A percentile compares a stretch with the other conserved stretches of the same genome.
These are phyloP conservation scores for Oncorhynchus kisutch DNA, from an alignment of 2,113 vertebrate species.

Conservation along the genomic window DNA sequence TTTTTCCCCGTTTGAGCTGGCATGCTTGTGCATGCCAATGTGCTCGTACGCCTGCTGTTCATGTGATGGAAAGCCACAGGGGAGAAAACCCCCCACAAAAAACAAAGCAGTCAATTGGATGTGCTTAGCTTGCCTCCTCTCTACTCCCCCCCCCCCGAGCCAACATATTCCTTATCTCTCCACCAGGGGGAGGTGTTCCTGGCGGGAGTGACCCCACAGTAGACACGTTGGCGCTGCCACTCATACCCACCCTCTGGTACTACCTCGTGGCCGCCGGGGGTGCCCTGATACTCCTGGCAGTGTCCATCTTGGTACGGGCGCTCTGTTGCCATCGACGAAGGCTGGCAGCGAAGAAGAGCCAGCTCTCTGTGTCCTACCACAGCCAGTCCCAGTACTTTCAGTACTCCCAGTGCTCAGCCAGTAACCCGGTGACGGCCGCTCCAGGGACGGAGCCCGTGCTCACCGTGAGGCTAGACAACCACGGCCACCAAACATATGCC, in stretches of 20 bases:
- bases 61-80: constrained; percentile 39
- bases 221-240: constrained; percentile 92
- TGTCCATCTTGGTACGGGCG: constrained; percentile 91
- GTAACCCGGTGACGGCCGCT: constrained; percentile 58
- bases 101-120: constrained; percentile 42
- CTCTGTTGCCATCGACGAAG: constrained; percentile 96
- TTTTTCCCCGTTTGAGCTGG: constrained; percentile 55
- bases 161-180: constrained; percentile 96
- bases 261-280: constrained; percentile 97
- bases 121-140: not conserved
- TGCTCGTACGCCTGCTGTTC: constrained; percentile 61
- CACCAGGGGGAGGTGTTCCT: constrained; percentile 95
- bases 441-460: constrained; percentile 90
- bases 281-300: constrained; percentile 93
- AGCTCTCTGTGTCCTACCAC: constrained; percentile 98
- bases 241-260: constrained; percentile 99
- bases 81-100: constrained; percentile 27
- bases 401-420: constrained; percentile 85
- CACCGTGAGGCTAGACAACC: constrained; percentile 89
- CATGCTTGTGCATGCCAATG: constrained; percentile 69
- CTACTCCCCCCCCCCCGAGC: constrained; percentile 80
- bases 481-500: constrained; percentile 59
- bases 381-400: constrained; percentile 96
- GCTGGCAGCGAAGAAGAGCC: constrained; percentile 98
- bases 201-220: constrained; percentile 88